These are phyloP conservation scores for Radopholus similis DNA, from an alignment of 1,140 invertebrate genomes.

Conservation along the genomic window DNA sequence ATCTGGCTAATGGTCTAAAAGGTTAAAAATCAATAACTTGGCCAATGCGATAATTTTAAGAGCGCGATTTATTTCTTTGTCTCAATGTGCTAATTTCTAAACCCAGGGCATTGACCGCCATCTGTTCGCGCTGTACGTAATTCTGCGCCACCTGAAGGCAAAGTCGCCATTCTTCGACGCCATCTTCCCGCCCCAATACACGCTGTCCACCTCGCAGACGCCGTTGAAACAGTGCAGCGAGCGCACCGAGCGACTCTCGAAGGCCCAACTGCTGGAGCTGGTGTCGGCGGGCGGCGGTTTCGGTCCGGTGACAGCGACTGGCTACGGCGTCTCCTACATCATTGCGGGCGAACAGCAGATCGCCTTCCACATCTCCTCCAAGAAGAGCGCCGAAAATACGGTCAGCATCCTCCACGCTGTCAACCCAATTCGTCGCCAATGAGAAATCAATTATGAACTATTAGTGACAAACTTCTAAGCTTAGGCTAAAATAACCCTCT, in stretches of 20 bases:
- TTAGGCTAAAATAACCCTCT: too few species aligned
- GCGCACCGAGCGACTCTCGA: constrained; percentile 25
- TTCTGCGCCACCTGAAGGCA: constrained; percentile 92
- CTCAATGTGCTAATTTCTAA: too few species aligned
- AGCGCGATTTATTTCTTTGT: too few species aligned
- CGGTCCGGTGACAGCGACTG: constrained; percentile 91
- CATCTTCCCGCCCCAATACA: constrained; percentile 93
- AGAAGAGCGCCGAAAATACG: constrained; percentile 79
- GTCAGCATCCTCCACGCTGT: too few species aligned
- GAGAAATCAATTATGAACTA: too few species aligned
- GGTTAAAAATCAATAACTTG: too few species aligned
- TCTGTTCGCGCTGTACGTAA: constrained; percentile 92
- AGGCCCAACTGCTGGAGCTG: constrained; percentile 70
- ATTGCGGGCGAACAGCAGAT: constrained; percentile 90
- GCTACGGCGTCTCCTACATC: constrained; percentile 77
- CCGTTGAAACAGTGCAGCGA: constrained; percentile 78
- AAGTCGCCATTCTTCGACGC: constrained; percentile 71
- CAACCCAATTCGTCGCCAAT: too few species aligned
- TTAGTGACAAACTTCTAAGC: too few species aligned
- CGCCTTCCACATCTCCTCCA: constrained; percentile 96
- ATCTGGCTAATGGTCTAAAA: too few species aligned
- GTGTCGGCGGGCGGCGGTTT: constrained; percentile 95
- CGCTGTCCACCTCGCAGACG: constrained; percentile 80
- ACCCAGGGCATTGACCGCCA: constrained; percentile 81
- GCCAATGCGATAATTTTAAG: too few species aligned